Evolutionary conservation across 2,113 vertebrate species (phyloP).

Genomic region (Trogon surrucura): DNA sequence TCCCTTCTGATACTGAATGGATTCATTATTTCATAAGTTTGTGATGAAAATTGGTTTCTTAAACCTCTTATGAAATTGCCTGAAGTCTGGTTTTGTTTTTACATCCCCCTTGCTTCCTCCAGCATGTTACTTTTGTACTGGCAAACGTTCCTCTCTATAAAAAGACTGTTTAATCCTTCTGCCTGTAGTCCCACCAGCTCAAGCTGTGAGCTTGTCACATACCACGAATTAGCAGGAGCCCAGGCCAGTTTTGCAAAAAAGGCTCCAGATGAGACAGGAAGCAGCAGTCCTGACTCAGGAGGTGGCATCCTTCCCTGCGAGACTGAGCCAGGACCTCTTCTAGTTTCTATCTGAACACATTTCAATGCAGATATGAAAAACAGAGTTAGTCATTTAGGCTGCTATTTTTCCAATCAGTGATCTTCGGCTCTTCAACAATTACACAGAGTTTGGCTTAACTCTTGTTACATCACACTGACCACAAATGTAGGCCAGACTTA

Average conservation of each 20-base stretch:
- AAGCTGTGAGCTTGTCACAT: slow-evolving; percentile 4
- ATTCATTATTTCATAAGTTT: not conserved
- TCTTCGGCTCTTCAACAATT: not conserved
- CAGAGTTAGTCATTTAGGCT: not conserved
- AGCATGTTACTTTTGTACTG: not conserved
- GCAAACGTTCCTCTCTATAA: not conserved
- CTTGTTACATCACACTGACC: not conserved
- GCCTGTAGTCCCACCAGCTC: not conserved
- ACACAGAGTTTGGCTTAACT: not conserved
- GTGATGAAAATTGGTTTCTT: not conserved
- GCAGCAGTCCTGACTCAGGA: not conserved
- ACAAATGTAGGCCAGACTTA: not conserved
- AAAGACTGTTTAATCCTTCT: not conserved
- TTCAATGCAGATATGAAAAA: not conserved
- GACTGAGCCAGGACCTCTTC: not conserved
- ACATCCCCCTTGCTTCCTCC: not conserved
- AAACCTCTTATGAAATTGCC: not conserved
- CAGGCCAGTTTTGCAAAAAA: not conserved
- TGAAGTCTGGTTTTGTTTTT: not conserved
- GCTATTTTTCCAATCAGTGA: not conserved
- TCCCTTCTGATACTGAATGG: not conserved
- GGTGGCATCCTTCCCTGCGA: not conserved
- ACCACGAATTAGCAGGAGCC: not conserved
- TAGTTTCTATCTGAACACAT: not conserved
- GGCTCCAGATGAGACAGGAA: slow-evolving; percentile 2